phyloP scores from a whole-genome alignment of 1,140 invertebrate species.

The Bursaphelenchus mucronatus region DNA sequence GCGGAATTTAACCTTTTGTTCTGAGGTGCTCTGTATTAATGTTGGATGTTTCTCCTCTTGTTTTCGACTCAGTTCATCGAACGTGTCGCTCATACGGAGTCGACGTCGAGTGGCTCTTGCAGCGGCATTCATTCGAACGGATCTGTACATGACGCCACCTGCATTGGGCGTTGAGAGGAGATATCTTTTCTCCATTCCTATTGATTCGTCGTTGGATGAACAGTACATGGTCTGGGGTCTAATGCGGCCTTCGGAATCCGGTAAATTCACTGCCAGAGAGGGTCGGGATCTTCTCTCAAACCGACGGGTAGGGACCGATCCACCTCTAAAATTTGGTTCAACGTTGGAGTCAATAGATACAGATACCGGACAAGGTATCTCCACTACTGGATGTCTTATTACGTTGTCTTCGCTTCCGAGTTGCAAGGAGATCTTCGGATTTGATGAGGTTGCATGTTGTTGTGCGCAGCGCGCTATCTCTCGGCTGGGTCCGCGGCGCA shows the following conservation, averaged over 20 bases:
- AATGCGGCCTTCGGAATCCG: too few relatives aligned
- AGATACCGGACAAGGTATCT: too few relatives aligned
- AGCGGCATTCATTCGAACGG: conserved; percentile 24
- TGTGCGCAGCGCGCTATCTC: conserved; percentile 18
- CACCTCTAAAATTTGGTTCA: too few relatives aligned
- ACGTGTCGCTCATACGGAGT: conserved; percentile 23
- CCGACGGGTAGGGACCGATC: too few relatives aligned
- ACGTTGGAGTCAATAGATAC: too few relatives aligned
- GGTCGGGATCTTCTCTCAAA: too few relatives aligned
- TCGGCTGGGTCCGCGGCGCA: conserved; percentile 11
- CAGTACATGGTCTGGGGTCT: too few relatives aligned
- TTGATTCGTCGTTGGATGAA: conserved; percentile 4
- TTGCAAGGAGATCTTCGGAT: too few relatives aligned
- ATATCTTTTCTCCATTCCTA: conserved; percentile 21
- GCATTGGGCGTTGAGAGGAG: neutral
- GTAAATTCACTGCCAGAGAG: too few relatives aligned
- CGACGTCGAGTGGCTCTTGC: conserved; percentile 11
- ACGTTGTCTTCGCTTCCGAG: too few relatives aligned
- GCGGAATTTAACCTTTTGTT: neutral
- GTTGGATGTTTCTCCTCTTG: conserved; percentile 26
- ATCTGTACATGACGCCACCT: conserved; percentile 18
- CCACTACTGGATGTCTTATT: too few relatives aligned
- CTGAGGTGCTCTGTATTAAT: conserved; percentile 1
- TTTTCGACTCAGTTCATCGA: conserved; percentile 26
- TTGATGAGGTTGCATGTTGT: neutral